Evolutionary conservation across 2,888 invertebrate species (phyloP), one percentile per base, ranked within the genome.

Genomic region (Sussaba pulchella): DNA sequence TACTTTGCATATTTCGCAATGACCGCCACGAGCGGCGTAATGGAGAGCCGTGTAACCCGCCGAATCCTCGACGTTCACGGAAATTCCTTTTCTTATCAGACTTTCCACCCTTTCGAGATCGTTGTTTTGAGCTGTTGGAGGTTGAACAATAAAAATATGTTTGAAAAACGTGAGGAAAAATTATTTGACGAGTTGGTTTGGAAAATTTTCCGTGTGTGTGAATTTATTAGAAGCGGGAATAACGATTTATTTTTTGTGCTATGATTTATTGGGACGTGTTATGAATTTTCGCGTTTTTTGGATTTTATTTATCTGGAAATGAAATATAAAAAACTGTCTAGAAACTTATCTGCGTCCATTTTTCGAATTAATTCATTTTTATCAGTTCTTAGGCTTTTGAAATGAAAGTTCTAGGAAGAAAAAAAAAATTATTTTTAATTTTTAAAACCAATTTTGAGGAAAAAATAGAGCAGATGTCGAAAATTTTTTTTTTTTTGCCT

Each of bases 31-130:
- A 59, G 97, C 95, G 4, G 98, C 97, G 93, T 98, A 98, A 92
- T 98, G 98, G 85, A 98, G 92, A 8, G 98, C 96, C 21, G 96
- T 96, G 89, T 98, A 98, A 43, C 98, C 98, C 75, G 95, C 95
- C 81, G 95, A 94, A 91, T 97, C 97, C 67, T 93, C 93, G 12
- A 92, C 90, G 92, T 96, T 95, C 0, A 95, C 94, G 83, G 94
- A 92, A 41, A 93, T 93, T 78, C 94, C 95, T 82, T 91, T 93
- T 64, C 88, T 92, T 78, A 97, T 89, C 69, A 95, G 93, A 57
- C 91, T 91, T 76, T 93, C 90, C 3, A 98, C 94, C 86, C 95
- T 94, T 4, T 95, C 93, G 70, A 94, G 88, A 89, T 98, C 97
- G 73, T 96, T 96, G 89, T 95, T 94, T 86, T 96, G 95, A 63